Evolutionary conservation across 2,113 vertebrate species (phyloP).

Genomic region (Bombycilla garrulus): DNA sequence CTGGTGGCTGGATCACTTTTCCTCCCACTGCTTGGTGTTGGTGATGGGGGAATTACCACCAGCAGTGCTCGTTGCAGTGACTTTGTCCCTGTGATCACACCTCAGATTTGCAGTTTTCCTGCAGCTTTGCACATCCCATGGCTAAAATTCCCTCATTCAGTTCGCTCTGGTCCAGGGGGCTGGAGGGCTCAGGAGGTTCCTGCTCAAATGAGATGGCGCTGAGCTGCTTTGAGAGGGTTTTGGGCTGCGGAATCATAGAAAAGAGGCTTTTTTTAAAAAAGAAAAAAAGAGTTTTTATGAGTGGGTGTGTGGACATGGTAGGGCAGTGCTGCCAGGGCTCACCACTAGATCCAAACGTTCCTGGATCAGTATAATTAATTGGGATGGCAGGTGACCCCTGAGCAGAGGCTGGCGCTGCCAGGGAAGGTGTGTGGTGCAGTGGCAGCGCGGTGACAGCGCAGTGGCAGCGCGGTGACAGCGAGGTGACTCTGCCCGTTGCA

Average conservation of each 20-base stretch:
- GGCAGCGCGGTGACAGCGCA: neutral
- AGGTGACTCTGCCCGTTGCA: neutral
- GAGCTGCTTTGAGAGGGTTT: neutral
- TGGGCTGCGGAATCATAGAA: fast-evolving
- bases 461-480: neutral
- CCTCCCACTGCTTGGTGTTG: neutral
- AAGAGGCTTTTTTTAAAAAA: neutral
- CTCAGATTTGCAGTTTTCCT: neutral
- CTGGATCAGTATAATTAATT: fast-evolving
- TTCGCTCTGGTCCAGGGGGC: neutral
- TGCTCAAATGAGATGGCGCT: fast-evolving
- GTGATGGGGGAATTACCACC: neutral
- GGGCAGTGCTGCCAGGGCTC: neutral
- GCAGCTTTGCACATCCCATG: fast-evolving
- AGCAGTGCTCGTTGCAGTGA: neutral
- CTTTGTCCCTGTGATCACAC: neutral
- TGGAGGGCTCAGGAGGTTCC: neutral
- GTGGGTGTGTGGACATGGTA: fast-evolving
- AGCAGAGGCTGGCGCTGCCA: fast-evolving
- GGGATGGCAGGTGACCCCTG: fast-evolving
- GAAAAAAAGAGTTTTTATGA: neutral
- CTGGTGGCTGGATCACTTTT: neutral
- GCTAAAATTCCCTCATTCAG: fast-evolving
- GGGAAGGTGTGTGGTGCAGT: fast-evolving
- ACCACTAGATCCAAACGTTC: fast-evolving